A percentile compares a stretch with the other conserved stretches of the same genome.
Evolutionary conservation across 2,797 vertebrate genomes (phyloP).

Genomic region (Peromyscus melanophrys): DNA sequence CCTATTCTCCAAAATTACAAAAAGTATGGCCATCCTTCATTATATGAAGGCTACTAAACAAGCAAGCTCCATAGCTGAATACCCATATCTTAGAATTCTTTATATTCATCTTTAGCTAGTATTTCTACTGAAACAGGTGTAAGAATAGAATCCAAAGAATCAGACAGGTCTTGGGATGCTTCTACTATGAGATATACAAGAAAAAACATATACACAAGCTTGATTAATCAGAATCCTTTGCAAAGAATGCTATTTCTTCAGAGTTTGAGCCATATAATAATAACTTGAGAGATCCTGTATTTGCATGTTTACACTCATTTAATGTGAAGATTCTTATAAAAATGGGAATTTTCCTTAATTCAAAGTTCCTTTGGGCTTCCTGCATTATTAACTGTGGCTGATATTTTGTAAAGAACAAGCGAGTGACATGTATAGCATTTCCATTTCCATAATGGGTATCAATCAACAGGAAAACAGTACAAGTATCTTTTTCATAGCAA

Average conservation of each 20-base stretch:
- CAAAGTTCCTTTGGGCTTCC: not conserved
- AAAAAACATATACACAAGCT: not conserved
- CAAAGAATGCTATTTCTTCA: not conserved
- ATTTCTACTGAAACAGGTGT: not conserved
- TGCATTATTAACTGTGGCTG: slow-evolving; percentile 18
- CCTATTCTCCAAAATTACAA: not conserved
- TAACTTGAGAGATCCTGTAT: not conserved
- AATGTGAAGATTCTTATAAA: slow-evolving; percentile 9
- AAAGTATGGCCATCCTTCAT: not conserved
- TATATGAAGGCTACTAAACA: not conserved
- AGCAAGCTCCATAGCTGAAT: not conserved
- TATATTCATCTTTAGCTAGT: not conserved
- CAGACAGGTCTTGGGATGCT: not conserved
- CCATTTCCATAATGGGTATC: not conserved
- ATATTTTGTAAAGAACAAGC: slow-evolving; percentile 39
- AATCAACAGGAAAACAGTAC: not conserved
- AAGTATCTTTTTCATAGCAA: slow-evolving; percentile 35
- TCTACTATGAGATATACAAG: not conserved
- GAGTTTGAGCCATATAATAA: slow-evolving; percentile 22
- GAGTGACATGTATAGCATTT: not conserved
- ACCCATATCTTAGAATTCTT: not conserved
- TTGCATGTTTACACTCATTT: not conserved
- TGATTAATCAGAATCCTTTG: slow-evolving; percentile 29
- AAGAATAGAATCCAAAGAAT: not conserved
- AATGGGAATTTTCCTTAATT: slow-evolving; percentile 14